These are phyloP conservation scores for Apis florea DNA, from an alignment of 1,140 invertebrate species.

Conservation along the genomic window DNA sequence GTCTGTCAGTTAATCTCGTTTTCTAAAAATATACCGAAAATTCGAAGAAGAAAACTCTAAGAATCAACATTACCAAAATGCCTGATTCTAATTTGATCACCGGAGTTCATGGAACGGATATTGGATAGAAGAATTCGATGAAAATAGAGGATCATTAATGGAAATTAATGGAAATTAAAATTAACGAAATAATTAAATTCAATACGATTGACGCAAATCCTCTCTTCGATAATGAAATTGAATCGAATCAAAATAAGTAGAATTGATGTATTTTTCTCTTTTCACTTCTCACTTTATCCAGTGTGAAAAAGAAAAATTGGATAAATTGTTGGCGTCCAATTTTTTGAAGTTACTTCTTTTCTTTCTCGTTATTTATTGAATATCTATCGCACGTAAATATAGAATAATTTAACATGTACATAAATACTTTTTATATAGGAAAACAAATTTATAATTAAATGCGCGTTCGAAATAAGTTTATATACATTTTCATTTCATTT, in stretches of 20 bases:
- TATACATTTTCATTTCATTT: too few relatives aligned
- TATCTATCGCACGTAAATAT: too few relatives aligned
- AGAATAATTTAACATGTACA: too few relatives aligned
- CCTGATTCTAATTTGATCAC: constrained; percentile 4
- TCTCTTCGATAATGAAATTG: neutral
- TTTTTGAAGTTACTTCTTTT: too few relatives aligned
- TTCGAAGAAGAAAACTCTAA: neutral
- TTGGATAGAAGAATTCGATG: neutral
- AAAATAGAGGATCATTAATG: neutral
- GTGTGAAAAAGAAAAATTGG: too few relatives aligned
- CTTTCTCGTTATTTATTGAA: too few relatives aligned
- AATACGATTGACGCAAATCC: neutral
- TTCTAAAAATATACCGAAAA: constrained; percentile 21
- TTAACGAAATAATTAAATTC: neutral
- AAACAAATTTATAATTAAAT: too few relatives aligned
- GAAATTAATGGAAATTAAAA: too few relatives aligned
- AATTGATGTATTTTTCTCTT: neutral
- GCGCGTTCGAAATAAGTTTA: too few relatives aligned
- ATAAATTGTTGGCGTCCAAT: too few relatives aligned
- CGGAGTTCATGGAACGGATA: neutral
- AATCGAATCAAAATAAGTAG: too few relatives aligned
- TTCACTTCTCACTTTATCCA: neutral
- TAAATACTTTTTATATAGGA: too few relatives aligned
- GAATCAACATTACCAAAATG: neutral
- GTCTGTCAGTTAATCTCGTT: neutral